Evolutionary conservation across 1,140 invertebrate species (phyloP), one percentile per base, ranked within the genome.

Genomic region (roundworm (Caenorhabditis elegans)): DNA sequence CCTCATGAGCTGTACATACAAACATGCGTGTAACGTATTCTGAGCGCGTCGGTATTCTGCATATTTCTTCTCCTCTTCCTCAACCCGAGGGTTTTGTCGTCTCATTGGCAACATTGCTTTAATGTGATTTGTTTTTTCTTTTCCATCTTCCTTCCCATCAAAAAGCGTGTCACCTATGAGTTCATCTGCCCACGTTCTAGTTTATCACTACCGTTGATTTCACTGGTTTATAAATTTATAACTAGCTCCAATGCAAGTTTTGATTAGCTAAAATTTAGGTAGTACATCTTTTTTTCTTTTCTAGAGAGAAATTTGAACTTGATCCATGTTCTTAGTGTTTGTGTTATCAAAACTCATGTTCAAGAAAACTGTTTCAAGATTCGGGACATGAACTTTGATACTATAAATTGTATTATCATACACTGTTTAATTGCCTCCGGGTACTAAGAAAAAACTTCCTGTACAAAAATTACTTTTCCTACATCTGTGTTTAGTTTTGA

Each of bases 61-160:
- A 60, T 60, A 28, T 60, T 31, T 60, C 53, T 10, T 70, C 19
- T 70, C 39, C 60, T 39, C 19, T 11, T 43, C 39, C 39, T 5
- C 39, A 70, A 39, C 60, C 60, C 60, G 22, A 26, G n/a, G 22
- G 36, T 70, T 70, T 28, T 70, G n/a, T n/a, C n/a, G n/a, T n/a
- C 60, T 70, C 60, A 43, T 70, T 70, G 26, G 34, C 26, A 70
- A 70, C 60, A 70, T 70, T 70, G 60, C 60, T 70, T 70, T 70
- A 70, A 70, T 70, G 60, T 70, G 60, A 70, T 60, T 60, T 60
- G 53, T 26, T 70, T 31, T 70, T 31, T 26, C 15, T 60, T 60
- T 60, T 60, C n/a, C 34, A 13, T 39, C 60, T 70, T 28, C 24
- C 51, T 28, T 17, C 34, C 39, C 13, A 6, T 2, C 60, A 70